Evolutionary conservation across 2,888 invertebrate species (phyloP).

Genomic region (Melinaea menophilus): DNA sequence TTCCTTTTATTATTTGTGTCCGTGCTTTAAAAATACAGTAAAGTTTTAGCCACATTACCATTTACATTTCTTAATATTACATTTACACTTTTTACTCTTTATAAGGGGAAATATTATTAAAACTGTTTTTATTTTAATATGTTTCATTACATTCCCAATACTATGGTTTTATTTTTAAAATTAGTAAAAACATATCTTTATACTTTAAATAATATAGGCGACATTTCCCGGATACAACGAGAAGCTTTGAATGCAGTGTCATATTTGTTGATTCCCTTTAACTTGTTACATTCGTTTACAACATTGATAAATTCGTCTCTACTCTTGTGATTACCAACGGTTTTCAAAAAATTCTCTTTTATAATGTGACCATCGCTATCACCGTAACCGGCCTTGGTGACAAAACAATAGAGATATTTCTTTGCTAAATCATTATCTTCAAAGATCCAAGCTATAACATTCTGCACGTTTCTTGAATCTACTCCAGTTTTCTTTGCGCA

Average conservation of each 20-base stretch:
- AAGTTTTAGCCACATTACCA: no score
- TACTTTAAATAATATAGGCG: slow-evolving; percentile 24
- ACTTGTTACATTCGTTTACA: slow-evolving; percentile 45
- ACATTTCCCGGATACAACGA: slow-evolving; percentile 21
- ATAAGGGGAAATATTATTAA: no score
- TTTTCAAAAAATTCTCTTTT: slow-evolving; percentile 42
- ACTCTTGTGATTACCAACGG: slow-evolving; percentile 41
- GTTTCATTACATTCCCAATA: no score
- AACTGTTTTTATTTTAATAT: no score
- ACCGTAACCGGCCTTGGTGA: slow-evolving; percentile 42
- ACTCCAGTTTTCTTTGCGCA: slow-evolving; percentile 34
- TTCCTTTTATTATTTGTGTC: no score
- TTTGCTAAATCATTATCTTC: slow-evolving; percentile 46
- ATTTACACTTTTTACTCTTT: no score
- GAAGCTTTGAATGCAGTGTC: slow-evolving; percentile 39
- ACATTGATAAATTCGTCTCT: slow-evolving; percentile 38
- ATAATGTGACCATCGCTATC: slow-evolving; percentile 45
- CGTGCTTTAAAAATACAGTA: no score
- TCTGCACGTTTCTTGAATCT: slow-evolving; percentile 26
- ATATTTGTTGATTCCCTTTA: slow-evolving; percentile 38
- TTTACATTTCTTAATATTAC: no score
- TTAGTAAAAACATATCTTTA: neutral
- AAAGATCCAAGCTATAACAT: slow-evolving; percentile 45
- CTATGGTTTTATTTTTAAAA: no score
- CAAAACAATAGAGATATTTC: slow-evolving; percentile 52